A percentile compares a stretch with the other conserved stretches of the same genome.
These are phyloP conservation scores for Nyctibius grandis DNA, from an alignment of 2,797 vertebrate genomes.

Conservation along the genomic window DNA sequence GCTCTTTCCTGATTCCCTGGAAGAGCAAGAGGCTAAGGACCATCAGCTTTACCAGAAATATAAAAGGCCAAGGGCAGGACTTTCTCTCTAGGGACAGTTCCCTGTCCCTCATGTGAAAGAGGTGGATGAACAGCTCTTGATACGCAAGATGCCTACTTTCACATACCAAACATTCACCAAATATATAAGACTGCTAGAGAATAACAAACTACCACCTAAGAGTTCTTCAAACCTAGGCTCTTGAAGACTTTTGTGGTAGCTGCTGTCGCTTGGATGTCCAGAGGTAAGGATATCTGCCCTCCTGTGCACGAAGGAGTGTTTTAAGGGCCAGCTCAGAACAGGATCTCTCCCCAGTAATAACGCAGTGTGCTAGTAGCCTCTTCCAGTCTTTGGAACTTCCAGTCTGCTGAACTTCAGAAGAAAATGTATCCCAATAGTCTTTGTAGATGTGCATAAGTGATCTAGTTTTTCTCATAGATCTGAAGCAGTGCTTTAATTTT, in stretches of 20 bases:
- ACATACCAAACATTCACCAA: not conserved
- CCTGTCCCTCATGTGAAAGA: not conserved
- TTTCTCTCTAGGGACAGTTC: not conserved
- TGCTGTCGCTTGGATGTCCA: not conserved
- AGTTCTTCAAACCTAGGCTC: not conserved
- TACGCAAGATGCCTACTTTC: not conserved
- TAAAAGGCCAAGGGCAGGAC: not conserved
- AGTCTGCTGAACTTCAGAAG: too few relatives aligned
- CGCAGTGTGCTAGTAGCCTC: not conserved
- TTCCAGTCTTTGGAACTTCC: not conserved
- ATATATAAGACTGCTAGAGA: not conserved
- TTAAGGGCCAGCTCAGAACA: not conserved
- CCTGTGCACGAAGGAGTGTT: not conserved
- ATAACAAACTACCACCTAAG: not conserved
- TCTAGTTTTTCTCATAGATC: not conserved
- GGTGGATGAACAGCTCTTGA: not conserved
- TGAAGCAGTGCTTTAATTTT: not conserved
- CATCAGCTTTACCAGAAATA: not conserved
- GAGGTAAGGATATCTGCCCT: not conserved
- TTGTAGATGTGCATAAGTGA: not conserved
- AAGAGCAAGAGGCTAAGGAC: not conserved
- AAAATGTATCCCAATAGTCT: not conserved
- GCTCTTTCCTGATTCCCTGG: not conserved
- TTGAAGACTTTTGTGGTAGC: not conserved
- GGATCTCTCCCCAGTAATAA: not conserved